These are phyloP conservation scores for Nemoura dubitans DNA, from an alignment of 2,888 invertebrate species.

Conservation along the genomic window DNA sequence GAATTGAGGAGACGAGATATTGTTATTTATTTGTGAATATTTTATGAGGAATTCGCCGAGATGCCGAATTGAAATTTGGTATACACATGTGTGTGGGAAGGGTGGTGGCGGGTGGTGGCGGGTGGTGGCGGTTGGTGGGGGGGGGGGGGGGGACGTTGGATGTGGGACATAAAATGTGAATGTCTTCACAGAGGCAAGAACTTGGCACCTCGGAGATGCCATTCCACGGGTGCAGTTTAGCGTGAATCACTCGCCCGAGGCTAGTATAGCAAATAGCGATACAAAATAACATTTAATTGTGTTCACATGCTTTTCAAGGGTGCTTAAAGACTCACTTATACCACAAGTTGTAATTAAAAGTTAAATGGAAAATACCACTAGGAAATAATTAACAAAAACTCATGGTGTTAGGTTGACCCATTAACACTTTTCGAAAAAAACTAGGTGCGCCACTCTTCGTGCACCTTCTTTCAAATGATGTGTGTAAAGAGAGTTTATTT, in stretches of 20 bases:
- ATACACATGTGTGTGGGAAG: not conserved
- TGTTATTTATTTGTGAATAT: conserved; percentile 15
- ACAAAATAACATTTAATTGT: not conserved
- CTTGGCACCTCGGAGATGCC: not conserved
- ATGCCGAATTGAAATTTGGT: not conserved
- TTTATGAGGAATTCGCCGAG: not conserved
- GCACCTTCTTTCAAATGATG: not conserved
- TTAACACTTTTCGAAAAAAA: not conserved
- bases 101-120: no score
- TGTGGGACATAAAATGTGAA: not conserved
- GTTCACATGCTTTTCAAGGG: not conserved
- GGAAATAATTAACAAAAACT: conserved; percentile 1
- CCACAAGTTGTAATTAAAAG: not conserved
- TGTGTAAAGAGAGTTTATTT: not conserved
- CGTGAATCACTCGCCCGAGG: not conserved
- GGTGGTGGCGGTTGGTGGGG: not conserved
- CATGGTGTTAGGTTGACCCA: not conserved
- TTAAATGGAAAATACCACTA: conserved; percentile 12
- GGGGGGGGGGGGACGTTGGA: not conserved
- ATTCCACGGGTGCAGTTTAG: not conserved
- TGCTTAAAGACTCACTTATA: not conserved
- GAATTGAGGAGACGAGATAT: not conserved
- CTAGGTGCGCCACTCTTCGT: not conserved
- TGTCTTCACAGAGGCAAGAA: not conserved
- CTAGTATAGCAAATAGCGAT: not conserved